Conservation (phyloP, 1,140 invertebrate genomes). For the Aleiodes sp. region DNA sequence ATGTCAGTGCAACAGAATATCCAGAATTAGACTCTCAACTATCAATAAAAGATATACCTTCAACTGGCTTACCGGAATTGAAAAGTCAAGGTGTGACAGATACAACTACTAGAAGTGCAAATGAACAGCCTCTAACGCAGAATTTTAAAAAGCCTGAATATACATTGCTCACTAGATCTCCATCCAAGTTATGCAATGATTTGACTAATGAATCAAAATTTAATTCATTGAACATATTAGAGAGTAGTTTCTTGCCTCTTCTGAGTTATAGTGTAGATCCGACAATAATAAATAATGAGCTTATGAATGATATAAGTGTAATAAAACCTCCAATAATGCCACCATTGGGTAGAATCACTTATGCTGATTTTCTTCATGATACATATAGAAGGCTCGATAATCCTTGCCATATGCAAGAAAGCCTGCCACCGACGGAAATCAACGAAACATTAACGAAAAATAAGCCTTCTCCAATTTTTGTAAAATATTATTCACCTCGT, state of each 20-base stretch:
- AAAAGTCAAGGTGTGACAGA: too few species aligned
- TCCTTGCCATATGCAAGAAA: conserved; percentile 18
- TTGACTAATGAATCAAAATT: background rate
- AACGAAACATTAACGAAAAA: background rate
- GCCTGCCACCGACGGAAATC: conserved; percentile 9
- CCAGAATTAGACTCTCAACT: too few species aligned
- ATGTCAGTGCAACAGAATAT: too few species aligned
- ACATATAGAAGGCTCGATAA: background rate
- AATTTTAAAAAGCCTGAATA: too few species aligned
- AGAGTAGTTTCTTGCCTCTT: background rate
- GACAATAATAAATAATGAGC: background rate
- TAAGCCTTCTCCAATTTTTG: background rate
- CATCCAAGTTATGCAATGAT: background rate
- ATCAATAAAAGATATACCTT: too few species aligned
- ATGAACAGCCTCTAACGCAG: too few species aligned
- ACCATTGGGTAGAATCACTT: conserved; percentile 31
- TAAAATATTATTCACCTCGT: background rate
- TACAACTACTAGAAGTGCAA: too few species aligned
- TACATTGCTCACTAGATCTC: too few species aligned
- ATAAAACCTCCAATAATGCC: conserved; percentile 26
- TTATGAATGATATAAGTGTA: conserved; percentile 19
- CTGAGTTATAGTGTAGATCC: background rate
- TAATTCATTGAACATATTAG: background rate
- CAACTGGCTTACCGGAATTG: too few species aligned
- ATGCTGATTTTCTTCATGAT: conserved; percentile 26